These are phyloP conservation scores for Sebastes alutus DNA, from an alignment of 2,797 vertebrate species.

Conservation along the genomic window DNA sequence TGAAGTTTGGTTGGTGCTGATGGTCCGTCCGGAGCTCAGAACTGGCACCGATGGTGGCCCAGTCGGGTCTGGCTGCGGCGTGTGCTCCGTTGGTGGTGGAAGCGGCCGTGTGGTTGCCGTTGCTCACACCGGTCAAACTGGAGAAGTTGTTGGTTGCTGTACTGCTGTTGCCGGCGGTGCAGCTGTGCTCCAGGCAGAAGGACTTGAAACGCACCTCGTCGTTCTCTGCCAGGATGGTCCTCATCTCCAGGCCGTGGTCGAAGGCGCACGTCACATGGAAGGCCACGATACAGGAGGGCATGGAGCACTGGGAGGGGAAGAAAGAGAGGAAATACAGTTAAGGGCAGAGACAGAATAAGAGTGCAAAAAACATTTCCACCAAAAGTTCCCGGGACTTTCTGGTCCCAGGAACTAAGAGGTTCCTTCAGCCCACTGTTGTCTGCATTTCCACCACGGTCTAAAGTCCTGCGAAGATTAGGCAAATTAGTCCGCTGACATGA, in stretches of 20 bases:
- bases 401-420: too few relatives aligned
- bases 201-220: slow-evolving; percentile 99
- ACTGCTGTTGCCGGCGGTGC: slow-evolving; percentile 23
- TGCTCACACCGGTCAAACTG: slow-evolving; percentile 26
- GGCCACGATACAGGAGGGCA: slow-evolving; percentile 94
- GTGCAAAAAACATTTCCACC: too few relatives aligned
- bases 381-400: too few relatives aligned
- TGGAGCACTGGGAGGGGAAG: slow-evolving; percentile 88
- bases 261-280: slow-evolving; percentile 99
- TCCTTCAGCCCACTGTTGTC: too few relatives aligned
- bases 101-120: slow-evolving; percentile 25
- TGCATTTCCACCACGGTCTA: too few relatives aligned
- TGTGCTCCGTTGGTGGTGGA: slow-evolving; percentile 28
- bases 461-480: too few relatives aligned
- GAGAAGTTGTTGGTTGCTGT: slow-evolving; percentile 17
- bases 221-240: slow-evolving; percentile 94
- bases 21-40: slow-evolving; percentile 39
- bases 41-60: background rate
- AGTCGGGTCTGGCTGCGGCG: slow-evolving; percentile 23
- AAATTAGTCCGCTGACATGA: too few relatives aligned
- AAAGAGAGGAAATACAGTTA: background rate
- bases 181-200: slow-evolving; percentile 96
- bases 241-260: slow-evolving; percentile 94
- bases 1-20: slow-evolving; percentile 36
- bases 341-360: background rate